Evolutionary conservation across 1,140 invertebrate genomes (phyloP).

Genomic region (Nephila pilipes): DNA sequence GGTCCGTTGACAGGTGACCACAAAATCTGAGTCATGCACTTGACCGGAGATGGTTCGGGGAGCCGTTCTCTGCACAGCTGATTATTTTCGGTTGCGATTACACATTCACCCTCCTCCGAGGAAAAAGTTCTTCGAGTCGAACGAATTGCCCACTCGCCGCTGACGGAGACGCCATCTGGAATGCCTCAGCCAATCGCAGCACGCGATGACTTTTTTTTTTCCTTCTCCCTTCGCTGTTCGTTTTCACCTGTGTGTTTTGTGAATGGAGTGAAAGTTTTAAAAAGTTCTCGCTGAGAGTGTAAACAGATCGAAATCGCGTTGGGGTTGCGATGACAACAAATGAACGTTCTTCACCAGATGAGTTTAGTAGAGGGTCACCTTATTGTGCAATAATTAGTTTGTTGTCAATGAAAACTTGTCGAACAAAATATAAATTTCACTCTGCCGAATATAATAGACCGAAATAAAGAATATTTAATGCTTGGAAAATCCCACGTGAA

Average conservation of each 20-base stretch:
- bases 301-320: background rate
- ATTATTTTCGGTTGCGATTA: slow-evolving; percentile 18
- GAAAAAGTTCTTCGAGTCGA: background rate
- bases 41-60: slow-evolving; percentile 28
- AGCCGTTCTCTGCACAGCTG: slow-evolving; percentile 53
- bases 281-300: background rate
- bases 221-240: background rate
- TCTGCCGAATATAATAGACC: too few relatives aligned
- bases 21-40: slow-evolving; percentile 47
- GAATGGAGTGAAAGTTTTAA: slow-evolving; percentile 7
- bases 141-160: slow-evolving; percentile 41
- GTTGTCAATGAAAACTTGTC: too few relatives aligned
- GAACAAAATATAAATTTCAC: too few relatives aligned
- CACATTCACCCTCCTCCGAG: slow-evolving; percentile 46
- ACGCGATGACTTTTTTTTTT: background rate
- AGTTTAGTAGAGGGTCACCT: too few relatives aligned
- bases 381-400: too few relatives aligned
- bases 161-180: slow-evolving; percentile 52
- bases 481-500: too few relatives aligned
- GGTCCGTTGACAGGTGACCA: background rate
- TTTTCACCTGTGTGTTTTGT: background rate
- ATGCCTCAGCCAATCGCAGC: background rate
- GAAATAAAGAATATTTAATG: too few relatives aligned
- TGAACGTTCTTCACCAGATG: background rate
- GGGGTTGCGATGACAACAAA: background rate